phyloP scores from a whole-genome alignment of 2,888 invertebrate genomes.

The Chymomyza amoena region DNA sequence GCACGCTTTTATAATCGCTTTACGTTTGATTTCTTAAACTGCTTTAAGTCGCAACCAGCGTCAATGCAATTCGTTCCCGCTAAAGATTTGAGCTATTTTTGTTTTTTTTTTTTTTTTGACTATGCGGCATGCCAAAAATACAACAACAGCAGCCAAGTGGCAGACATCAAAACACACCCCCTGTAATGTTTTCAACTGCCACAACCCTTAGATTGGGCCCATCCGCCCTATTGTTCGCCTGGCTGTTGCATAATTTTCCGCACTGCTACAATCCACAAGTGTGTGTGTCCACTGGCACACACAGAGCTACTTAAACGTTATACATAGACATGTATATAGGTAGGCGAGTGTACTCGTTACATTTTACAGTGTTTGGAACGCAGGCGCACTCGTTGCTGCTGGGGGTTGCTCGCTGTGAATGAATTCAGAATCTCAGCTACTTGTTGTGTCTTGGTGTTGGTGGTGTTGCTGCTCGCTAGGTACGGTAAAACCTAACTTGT shows the following conservation, averaged over 20 bases:
- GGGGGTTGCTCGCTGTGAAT: constrained; percentile 27
- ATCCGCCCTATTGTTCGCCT: background rate
- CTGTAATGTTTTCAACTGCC: constrained; percentile 11
- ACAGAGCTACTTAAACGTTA: constrained; percentile 12
- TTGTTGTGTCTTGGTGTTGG: constrained; percentile 70
- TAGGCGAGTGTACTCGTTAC: constrained; percentile 40
- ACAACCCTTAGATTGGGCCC: background rate
- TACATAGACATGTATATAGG: constrained; percentile 11
- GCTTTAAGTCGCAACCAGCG: background rate
- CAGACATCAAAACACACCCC: constrained; percentile 67
- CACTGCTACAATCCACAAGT: constrained; percentile 73
- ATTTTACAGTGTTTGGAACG: constrained; percentile 14
- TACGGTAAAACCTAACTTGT: constrained; percentile 4
- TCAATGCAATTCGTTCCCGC: constrained; percentile 24
- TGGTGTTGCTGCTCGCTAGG: constrained; percentile 11
- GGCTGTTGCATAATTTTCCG: constrained; percentile 69
- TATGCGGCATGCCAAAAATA: constrained; percentile 31
- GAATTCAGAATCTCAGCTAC: constrained; percentile 46
- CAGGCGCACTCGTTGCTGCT: constrained; percentile 27
- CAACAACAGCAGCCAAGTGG: constrained; percentile 55
- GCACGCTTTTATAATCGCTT: background rate
- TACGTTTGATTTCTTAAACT: background rate
- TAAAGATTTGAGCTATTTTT: constrained; percentile 31
- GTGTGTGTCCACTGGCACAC: constrained; percentile 68
- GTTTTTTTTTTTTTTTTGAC: constrained; percentile 1